Percentiles rank a stretch among this genome's conserved stretches.
Evolutionary conservation across 2,888 invertebrate species (phyloP).

Genomic region (Exocentrus adspersus): DNA sequence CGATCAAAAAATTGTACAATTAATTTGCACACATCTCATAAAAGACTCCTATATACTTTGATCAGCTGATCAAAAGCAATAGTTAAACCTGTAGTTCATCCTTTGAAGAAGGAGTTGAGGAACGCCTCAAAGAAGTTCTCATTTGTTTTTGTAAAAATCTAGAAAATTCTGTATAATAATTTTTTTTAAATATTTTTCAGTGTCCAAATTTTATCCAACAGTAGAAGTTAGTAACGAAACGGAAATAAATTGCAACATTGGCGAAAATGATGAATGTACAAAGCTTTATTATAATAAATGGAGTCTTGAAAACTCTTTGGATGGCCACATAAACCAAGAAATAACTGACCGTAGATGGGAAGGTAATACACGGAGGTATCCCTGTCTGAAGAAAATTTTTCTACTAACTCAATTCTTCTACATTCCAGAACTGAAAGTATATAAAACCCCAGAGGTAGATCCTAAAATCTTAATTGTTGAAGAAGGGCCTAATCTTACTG

Average conservation of each 20-base stretch:
- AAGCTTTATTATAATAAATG: neutral
- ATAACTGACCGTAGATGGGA: conserved; percentile 41
- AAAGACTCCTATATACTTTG: no score
- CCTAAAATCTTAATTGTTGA: neutral
- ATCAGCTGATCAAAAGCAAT: no score
- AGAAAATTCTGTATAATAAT: no score
- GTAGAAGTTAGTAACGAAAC: no score
- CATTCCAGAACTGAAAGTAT: neutral
- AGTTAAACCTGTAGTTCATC: no score
- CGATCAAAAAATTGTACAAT: no score
- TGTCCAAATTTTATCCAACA: neutral
- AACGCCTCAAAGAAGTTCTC: no score
- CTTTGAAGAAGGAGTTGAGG: no score
- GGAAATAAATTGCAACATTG: neutral
- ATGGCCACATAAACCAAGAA: neutral
- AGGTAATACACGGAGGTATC: no score
- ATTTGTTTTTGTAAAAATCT: no score
- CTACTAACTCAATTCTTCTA: neutral
- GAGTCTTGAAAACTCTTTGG: conserved; percentile 11
- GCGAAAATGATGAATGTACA: neutral
- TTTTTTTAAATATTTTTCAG: conserved; percentile 10
- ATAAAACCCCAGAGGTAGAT: neutral
- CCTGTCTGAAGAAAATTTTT: no score
- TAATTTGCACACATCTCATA: no score
- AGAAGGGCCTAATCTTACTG: neutral